These are phyloP conservation scores for Resseliella maxima DNA, from an alignment of 2,888 invertebrate species.

Conservation along the genomic window DNA sequence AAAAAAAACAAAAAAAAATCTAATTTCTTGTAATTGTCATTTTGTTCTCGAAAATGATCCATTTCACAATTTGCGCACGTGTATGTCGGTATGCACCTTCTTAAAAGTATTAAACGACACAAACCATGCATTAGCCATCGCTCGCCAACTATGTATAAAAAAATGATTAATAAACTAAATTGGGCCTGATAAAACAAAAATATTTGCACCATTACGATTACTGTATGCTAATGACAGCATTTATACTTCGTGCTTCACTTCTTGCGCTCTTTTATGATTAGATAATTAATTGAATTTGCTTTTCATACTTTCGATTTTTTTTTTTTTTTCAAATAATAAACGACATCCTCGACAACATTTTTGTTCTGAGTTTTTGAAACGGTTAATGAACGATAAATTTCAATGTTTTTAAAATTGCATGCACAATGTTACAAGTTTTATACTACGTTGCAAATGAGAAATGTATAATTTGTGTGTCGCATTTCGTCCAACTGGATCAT, in stretches of 20 bases:
- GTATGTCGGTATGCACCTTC: background rate
- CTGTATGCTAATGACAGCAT: background rate
- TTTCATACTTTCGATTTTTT: slow-evolving; percentile 11
- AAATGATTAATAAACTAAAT: slow-evolving; percentile 53
- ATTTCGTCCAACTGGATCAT: slow-evolving; percentile 8
- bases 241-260: background rate
- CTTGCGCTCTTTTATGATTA: slow-evolving; percentile 24
- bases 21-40: background rate
- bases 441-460: background rate
- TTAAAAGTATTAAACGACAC: background rate
- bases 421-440: background rate
- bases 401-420: background rate
- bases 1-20: background rate
- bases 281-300: slow-evolving; percentile 33
- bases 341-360: no score
- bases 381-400: slow-evolving; percentile 47
- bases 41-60: background rate
- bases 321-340: no score
- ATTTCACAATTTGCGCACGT: background rate
- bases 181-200: slow-evolving; percentile 32
- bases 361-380: no score
- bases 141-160: background rate
- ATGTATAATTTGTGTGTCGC: background rate
- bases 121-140: background rate
- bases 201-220: slow-evolving; percentile 37